A percentile compares a stretch with the other conserved stretches of the same genome.
Conservation (phyloP, 2,888 invertebrate genomes). For the Campaea margaritaria region DNA sequence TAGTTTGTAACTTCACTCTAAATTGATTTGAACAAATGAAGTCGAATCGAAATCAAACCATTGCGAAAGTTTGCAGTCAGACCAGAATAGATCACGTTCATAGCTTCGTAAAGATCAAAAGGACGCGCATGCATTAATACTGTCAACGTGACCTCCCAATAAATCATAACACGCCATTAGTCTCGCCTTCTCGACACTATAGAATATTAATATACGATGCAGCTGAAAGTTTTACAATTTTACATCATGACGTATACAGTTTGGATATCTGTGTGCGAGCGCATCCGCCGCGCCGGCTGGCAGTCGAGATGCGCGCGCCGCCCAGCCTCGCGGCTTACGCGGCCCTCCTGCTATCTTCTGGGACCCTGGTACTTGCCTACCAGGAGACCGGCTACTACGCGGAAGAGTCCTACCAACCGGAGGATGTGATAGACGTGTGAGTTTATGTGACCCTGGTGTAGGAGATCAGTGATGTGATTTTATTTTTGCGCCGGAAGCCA, state of each 20-base stretch:
- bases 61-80: slow-evolving; percentile 7
- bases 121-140: slow-evolving; percentile 15
- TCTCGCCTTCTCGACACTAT: neutral
- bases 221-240: slow-evolving; percentile 25
- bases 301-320: slow-evolving; percentile 82
- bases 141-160: slow-evolving; percentile 10
- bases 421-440: slow-evolving; percentile 78
- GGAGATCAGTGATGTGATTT: slow-evolving; percentile 32
- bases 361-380: slow-evolving; percentile 64
- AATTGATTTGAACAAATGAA: neutral
- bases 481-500: slow-evolving; percentile 39
- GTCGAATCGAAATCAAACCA: neutral
- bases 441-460: slow-evolving; percentile 53
- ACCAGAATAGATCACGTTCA: slow-evolving; percentile 10
- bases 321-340: slow-evolving; percentile 65
- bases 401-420: slow-evolving; percentile 69
- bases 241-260: slow-evolving; percentile 51
- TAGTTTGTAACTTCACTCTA: neutral
- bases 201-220: slow-evolving; percentile 8
- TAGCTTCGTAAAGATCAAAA: slow-evolving; percentile 7
- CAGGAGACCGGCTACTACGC: slow-evolving; percentile 71
- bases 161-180: slow-evolving; percentile 10
- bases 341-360: slow-evolving; percentile 64
- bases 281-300: slow-evolving; percentile 66
- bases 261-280: slow-evolving; percentile 69